Evolutionary conservation across 2,888 invertebrate genomes (phyloP), one percentile per base, ranked within the genome.

Genomic region (Coenonympha glycerion): DNA sequence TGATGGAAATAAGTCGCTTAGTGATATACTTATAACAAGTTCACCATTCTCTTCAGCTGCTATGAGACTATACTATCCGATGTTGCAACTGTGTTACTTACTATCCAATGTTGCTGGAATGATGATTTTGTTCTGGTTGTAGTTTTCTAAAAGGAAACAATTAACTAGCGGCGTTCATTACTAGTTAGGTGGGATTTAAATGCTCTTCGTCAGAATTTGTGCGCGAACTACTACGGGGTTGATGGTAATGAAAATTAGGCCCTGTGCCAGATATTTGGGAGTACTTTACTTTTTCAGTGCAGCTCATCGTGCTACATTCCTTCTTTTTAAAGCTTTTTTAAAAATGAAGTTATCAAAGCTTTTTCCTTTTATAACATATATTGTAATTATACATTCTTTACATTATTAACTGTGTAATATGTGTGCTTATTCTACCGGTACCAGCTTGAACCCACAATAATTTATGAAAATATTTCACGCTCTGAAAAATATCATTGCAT

Each of bases 201-300:
- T 41, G 28, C 30, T 41, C 37, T 46, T 46, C 15, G 37, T 30
- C 6, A 30, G 30, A n/a, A 21, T 37, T 22, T 39, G 39, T 21
- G 39, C 15, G 26, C 28, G 22, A 52, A 45, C 26, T 40, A 30
- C 11, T 41, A 37, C 16, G 46, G 46, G 45, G 51, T n/a, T 54
- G 48, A 42, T 53, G 41, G 53, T 56, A 51, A 56, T 57, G 57
- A 60, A 53, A 54, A 50, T 52, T 54, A 53, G 60, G 59, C 53
- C 28, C 16, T 6, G 50, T 26, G 60, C 60, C 60, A 60, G 53
- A 55, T 34, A 44, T 49, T 34, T 36, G 36, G 21, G 22, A 22
- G 36, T 19, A 22, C 24, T 39, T 8, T 15, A 19, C 4, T 36
- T 6, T 11, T 36, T 36, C 6, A 6, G 9, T 39, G 13, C 9